A percentile compares a stretch with the other conserved stretches of the same genome.
Evolutionary conservation across 2,113 vertebrate genomes (phyloP).

Genomic region (Cavia aperea): DNA sequence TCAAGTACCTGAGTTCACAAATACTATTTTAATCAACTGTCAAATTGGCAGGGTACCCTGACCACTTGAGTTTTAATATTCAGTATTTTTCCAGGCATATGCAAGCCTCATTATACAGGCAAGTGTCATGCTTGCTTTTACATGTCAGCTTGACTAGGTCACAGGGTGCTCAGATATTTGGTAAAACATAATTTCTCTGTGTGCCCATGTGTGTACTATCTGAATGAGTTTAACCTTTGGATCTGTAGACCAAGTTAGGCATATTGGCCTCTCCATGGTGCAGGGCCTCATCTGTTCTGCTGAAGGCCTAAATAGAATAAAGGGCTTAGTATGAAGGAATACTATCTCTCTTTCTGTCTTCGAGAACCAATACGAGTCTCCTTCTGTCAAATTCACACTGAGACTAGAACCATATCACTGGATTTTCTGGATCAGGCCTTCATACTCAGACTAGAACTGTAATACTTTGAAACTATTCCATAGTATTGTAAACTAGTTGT

Average conservation of each 20-base stretch:
- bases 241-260: background rate
- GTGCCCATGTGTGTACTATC: background rate
- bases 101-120: background rate
- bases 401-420: background rate
- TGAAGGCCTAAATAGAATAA: background rate
- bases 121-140: background rate
- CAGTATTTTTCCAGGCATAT: background rate
- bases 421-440: background rate
- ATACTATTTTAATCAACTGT: background rate
- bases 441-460: background rate
- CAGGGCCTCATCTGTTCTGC: background rate
- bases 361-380: background rate
- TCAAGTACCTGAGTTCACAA: background rate
- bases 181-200: background rate
- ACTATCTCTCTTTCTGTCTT: background rate
- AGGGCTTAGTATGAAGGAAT: background rate
- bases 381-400: background rate
- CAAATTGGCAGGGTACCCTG: background rate
- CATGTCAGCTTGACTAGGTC: background rate
- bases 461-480: background rate
- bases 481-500: background rate
- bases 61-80: constrained; percentile 15
- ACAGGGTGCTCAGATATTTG: background rate
- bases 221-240: background rate
- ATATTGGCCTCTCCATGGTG: background rate